Base-by-base conservation (phyloP, 2,797 vertebrate genomes). In the Smutsia gigantea region DNA sequence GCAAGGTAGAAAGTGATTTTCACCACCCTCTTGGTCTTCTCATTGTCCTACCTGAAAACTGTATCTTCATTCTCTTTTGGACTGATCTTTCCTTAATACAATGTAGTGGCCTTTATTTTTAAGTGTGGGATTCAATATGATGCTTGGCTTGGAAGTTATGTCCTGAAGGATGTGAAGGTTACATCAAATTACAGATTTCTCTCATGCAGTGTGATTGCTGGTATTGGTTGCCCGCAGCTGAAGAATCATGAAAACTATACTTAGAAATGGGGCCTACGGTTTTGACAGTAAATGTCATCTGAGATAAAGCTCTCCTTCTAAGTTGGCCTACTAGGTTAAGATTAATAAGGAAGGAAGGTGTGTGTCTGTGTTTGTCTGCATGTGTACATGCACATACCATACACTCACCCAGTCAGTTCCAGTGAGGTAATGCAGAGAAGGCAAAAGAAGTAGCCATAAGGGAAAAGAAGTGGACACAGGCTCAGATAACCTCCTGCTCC, bases 111-210 rank as follows among this genome's bases (percentile, higher is more conserved):
- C 66, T 94, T 96, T 39, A 82, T 87, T 93, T 90, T 94, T 46
- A 94, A 94, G 77, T 87, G 63, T 84, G 39, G 27, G 82, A 91
- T 88, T 90, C 77, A 85, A 17, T 57, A 15, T 74, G 51, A 72
- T 89, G 42, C 27, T 91, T 94, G 55, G 21, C 69, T 92, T 95
- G 87, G 72, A 93, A 88, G 51, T 93, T 74, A 39, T 8, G 0
- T 89, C 57, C 57, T 92, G 64, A 94, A 91, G 25, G 29, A 10
- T 86, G 15, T 89, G 55, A 83, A 85, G 91, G 42, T 86, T 83
- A 68, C 2, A 64, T 82, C 27, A 46, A 68, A 77, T 72, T 88
- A 94, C 17, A 68, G 72, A 72, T 94, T 92, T 95, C 68, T 69
- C 23, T 72, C 74, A 27, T 61, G 31, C 34, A 25, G 2, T 90